Conservation (phyloP, 2,888 invertebrate genomes). For the Dicyrtoma fusca region DNA sequence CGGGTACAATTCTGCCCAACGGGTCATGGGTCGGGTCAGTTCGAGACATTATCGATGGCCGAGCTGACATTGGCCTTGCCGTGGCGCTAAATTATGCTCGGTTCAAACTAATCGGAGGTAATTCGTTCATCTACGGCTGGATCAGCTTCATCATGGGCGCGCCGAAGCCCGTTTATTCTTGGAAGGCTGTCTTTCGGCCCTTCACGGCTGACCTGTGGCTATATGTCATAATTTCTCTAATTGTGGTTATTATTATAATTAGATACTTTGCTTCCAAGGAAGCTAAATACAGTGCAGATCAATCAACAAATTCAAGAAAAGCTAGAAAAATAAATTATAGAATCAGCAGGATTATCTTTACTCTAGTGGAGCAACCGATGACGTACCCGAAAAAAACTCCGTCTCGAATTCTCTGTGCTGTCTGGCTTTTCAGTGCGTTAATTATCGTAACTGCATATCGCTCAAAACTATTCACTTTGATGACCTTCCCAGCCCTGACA, state of each 20-base stretch:
- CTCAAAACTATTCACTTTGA: constrained; percentile 18
- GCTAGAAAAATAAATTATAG: too few species aligned
- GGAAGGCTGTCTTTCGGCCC: constrained; percentile 36
- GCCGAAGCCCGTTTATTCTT: constrained; percentile 24
- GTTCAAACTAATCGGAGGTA: constrained; percentile 13
- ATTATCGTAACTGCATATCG: constrained; percentile 30
- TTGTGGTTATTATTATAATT: too few species aligned
- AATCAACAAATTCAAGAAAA: too few species aligned
- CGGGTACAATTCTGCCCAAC: constrained; percentile 12
- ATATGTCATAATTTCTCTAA: too few species aligned
- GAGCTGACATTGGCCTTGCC: constrained; percentile 16
- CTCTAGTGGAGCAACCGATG: too few species aligned
- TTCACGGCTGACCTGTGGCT: too few species aligned
- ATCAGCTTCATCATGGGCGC: constrained; percentile 38
- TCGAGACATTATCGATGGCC: constrained; percentile 2
- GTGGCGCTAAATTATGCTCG: constrained; percentile 23
- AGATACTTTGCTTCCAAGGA: too few species aligned
- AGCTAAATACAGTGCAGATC: too few species aligned
- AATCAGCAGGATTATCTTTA: too few species aligned
- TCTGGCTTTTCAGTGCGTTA: constrained; percentile 4
- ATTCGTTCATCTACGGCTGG: constrained; percentile 29
- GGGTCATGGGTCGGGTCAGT: constrained; percentile 24
- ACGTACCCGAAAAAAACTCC: too few species aligned
- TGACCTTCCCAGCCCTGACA: constrained; percentile 38
- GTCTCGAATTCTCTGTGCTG: too few species aligned